Evolutionary conservation across 2,888 invertebrate species (phyloP), one percentile per base, ranked within the genome.

Genomic region (Clitarchus hookeri): DNA sequence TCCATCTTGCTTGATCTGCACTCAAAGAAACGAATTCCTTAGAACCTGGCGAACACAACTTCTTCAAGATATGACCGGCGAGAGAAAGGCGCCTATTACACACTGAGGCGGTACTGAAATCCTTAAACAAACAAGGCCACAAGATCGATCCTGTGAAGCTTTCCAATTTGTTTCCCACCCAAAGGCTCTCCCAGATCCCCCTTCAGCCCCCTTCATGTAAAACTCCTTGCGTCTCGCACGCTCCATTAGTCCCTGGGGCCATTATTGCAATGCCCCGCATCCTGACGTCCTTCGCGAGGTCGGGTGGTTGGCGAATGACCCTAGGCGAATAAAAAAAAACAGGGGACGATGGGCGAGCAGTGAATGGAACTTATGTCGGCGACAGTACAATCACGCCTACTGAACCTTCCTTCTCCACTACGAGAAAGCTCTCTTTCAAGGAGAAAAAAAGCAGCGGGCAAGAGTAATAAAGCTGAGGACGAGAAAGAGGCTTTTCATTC

Each of bases 401-500:
- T n/a, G 6, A 65, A 65, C 65, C 65, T 65, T n/a, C 65, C n/a
- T 12, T 65, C 8, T 19, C 65, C 65, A n/a, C 65, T 65, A 65
- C 6, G n/a, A 65, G n/a, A 16, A 65, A n/a, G 65, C 65, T 65
- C 65, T 65, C 53, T 65, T 65, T 65, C 65, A n/a, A 65, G 65
- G 1, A 53, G 65, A 23, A 23, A 23, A 65, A 65, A 0, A 23
- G 48, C 8, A 16, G 65, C 11, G 65, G 65, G 19, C 11, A 6
- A 65, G 65, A 65, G 65, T 65, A 65, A 65, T 12, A 65, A 65
- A 65, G 65, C 8, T 6, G 65, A n/a, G 65, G 16, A 65, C 65
- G n/a, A 65, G 65, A 65, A 23, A 65, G 65, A 65, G 65, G 16
- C 65, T 65, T 65, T 65, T 65, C 65, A 65, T 65, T 65, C 65